Evolutionary conservation across 1,140 invertebrate species (phyloP).

Genomic region (Colletes gigas): DNA sequence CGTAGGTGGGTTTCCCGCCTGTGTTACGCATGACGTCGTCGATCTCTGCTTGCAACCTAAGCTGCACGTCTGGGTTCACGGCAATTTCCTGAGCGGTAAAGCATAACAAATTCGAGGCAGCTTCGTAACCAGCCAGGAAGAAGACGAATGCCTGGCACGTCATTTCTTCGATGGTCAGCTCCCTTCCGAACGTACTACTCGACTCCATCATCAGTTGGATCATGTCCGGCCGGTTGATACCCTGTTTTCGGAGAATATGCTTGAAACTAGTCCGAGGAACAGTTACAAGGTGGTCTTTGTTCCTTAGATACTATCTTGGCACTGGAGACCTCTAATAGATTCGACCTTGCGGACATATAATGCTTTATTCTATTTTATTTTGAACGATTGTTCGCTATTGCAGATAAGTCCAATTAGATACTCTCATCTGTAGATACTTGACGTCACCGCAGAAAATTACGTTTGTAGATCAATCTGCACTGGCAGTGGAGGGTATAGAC

Average conservation of each 20-base stretch:
- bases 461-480: too few relatives aligned
- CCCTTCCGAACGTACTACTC: background rate
- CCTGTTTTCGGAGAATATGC: constrained; percentile 9
- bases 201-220: constrained; percentile 53
- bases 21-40: background rate
- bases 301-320: too few relatives aligned
- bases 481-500: too few relatives aligned
- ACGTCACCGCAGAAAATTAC: too few relatives aligned
- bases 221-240: constrained; percentile 32
- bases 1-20: constrained; percentile 25
- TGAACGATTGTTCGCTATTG: too few relatives aligned
- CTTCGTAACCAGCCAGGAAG: constrained; percentile 31
- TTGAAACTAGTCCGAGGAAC: too few relatives aligned
- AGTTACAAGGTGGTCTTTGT: too few relatives aligned
- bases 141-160: constrained; percentile 45
- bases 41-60: constrained; percentile 22
- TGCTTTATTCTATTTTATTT: too few relatives aligned
- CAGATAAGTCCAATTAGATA: too few relatives aligned
- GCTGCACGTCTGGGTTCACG: constrained; percentile 21
- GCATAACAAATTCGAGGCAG: background rate
- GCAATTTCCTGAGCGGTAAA: constrained; percentile 14
- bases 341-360: too few relatives aligned
- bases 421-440: too few relatives aligned
- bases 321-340: too few relatives aligned
- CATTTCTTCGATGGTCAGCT: constrained; percentile 30